Evolutionary conservation across 2,888 invertebrate genomes (phyloP), one percentile per base, ranked within the genome.

Genomic region (Octodonta nipae): DNA sequence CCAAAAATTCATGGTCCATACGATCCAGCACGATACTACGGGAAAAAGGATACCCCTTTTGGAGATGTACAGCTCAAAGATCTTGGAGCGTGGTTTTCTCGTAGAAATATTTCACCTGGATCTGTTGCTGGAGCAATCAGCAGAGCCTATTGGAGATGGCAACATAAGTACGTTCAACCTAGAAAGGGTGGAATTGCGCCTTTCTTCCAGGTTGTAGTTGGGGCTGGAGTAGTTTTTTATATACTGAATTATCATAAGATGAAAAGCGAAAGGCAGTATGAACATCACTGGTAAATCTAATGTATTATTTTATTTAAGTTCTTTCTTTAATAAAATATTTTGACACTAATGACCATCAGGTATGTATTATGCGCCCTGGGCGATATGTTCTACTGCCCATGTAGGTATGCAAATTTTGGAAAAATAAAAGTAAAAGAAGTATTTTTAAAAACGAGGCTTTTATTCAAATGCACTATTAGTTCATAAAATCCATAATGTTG

Each of bases 81-180:
- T 55, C 36, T 95, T 10, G 76, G 77, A 26, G 52, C 71, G 41
- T 95, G 95, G 93, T 48, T 95, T 10, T 66, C 63, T 30, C 79
- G 93, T 43, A 78, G 93, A 42, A 80, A 82, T 52, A 88, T 86
- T 65, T 62, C 65, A 25, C 85, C 87, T 2, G 58, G 60, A 20
- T 78, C 83, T 5, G 33, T 83, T 1, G 63, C 63, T 37, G 75
- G 70, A 12, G 73, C 75, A 35, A 42, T 71, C 38, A 83, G 85
- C 57, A 71, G 91, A 84, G 88, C 78, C 29, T 87, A 71, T 68
- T 91, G 89, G 89, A 78, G 87, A 55, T 91, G 89, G 88, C 79
- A 85, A 51, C 83, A 87, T 62, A 88, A 86, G 60, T 91, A 86
- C 55, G 63, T 81, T 36, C 78, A 78, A 51, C 84, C 84, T 1